Conservation (phyloP, 1,140 invertebrate species). For the Mya arenaria region DNA sequence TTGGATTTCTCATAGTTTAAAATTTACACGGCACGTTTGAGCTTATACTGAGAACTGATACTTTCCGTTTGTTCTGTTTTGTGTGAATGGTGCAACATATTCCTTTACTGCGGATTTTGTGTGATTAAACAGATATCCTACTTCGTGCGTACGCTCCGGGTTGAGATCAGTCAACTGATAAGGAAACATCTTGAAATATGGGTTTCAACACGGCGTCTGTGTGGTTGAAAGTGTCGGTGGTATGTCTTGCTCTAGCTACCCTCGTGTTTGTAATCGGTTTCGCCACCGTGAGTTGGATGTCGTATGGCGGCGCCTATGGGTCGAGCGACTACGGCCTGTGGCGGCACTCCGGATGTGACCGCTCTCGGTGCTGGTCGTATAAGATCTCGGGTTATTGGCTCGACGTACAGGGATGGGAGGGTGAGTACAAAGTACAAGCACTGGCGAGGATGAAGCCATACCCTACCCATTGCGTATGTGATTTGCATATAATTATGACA, state of each 20-base stretch:
- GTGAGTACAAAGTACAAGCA: background rate
- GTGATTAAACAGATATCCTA: no score
- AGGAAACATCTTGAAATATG: conserved; percentile 18
- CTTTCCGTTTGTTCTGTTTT: no score
- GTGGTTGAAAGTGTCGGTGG: conserved; percentile 66
- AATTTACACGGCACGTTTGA: no score
- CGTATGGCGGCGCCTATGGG: background rate
- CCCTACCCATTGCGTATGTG: no score
- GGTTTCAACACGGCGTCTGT: conserved; percentile 56
- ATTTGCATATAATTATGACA: no score
- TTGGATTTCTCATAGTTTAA: no score
- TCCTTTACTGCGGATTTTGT: no score
- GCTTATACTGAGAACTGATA: no score
- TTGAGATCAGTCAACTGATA: no score
- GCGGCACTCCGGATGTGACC: background rate
- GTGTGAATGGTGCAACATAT: no score
- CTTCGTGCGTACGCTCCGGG: no score
- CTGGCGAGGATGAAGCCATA: background rate
- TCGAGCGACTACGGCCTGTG: conserved; percentile 35
- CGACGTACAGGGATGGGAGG: conserved; percentile 36
- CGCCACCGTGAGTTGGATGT: conserved; percentile 65
- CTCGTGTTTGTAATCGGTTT: conserved; percentile 69
- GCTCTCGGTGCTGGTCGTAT: background rate
- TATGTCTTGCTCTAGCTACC: conserved; percentile 48
- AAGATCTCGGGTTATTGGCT: background rate